These are phyloP conservation scores for Archips xylosteana DNA, from an alignment of 2,888 invertebrate species.

Conservation along the genomic window DNA sequence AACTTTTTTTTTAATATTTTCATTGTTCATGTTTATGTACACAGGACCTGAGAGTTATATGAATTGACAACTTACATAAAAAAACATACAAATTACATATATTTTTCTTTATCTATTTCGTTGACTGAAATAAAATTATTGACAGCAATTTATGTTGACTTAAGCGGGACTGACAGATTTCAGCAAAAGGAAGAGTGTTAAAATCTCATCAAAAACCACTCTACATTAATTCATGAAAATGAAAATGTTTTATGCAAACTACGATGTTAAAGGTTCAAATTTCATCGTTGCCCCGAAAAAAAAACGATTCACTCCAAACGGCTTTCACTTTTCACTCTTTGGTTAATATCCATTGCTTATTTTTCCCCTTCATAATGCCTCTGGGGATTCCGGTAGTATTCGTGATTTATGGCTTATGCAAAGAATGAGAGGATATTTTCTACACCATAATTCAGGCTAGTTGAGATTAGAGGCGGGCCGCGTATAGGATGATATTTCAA, in stretches of 20 bases:
- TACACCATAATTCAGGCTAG: conserved; percentile 80
- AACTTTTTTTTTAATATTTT: not conserved
- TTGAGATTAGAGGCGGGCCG: conserved; percentile 76
- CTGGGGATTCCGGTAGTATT: conserved; percentile 72
- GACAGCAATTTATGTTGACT: not conserved
- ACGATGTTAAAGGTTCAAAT: conserved; percentile 19
- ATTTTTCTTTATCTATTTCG: not conserved
- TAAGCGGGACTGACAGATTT: not conserved
- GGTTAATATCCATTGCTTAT: conserved; percentile 80
- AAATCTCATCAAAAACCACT: conserved; percentile 23
- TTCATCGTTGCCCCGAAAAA: conserved; percentile 14
- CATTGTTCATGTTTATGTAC: too few relatives aligned
- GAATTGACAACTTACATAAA: not conserved
- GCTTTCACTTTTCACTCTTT: conserved; percentile 56
- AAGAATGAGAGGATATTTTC: conserved; percentile 82
- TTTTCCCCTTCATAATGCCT: conserved; percentile 74
- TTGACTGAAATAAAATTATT: not conserved
- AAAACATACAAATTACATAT: too few relatives aligned
- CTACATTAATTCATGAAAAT: conserved; percentile 21
- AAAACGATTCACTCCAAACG: conserved; percentile 41
- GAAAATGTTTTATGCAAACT: conserved; percentile 24
- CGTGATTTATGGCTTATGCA: conserved; percentile 82
- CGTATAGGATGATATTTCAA: conserved; percentile 73
- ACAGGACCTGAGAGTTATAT: not conserved
- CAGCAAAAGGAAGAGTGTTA: conserved; percentile 6